Base-by-base conservation (phyloP, 1,140 invertebrate species). In the Maniola jurtina region DNA sequence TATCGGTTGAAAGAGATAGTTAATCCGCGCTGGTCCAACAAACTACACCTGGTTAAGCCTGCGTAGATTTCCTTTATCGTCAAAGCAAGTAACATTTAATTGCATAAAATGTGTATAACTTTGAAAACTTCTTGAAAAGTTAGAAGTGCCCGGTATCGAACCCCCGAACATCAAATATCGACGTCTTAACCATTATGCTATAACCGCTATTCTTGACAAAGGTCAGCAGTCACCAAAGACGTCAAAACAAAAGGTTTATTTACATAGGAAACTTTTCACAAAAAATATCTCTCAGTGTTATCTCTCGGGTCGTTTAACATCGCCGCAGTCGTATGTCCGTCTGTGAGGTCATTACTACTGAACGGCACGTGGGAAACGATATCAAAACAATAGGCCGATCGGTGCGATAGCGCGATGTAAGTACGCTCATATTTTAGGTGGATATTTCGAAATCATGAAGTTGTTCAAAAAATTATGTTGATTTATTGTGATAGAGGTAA, bases 341-440 rank as follows among this genome's bases (percentile, higher is more conserved):
- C 16, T 13, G 16, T 65, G 70, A 75, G 78, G 80, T 82, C 76
- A 74, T 80, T 82, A 78, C 80, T 77, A 79, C 77, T 67, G 63
- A 71, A 70, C 56, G 42, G 55, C 76, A 80, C 80, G 78, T 82
- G 80, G 75, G 80, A 82, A 81, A 68, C 71, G 63, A 72, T 70
- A 73, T 59, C 62, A 71, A 71, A 76, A 79, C 80, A 80, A 82
- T 80, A 73, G 75, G 25, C 47, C 60, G 75, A 75, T 76, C 47
- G 47, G 13, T 42, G 6, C 58, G 66, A 68, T 57, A 62, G 9
- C 64, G 58, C 38, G 54, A 34, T 40, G 10, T 33, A 40, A 15
- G 16, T 47, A 33, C 57, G 16, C 33, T 52, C 47, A 48, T 66
- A 60, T 66, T 52, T 65, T 50, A 52, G 45, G 34, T 35, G 45